Percentiles rank a stretch among this genome's conserved stretches.
phyloP scores from a whole-genome alignment of 2,113 vertebrate species.

The Apodemus sylvaticus region DNA sequence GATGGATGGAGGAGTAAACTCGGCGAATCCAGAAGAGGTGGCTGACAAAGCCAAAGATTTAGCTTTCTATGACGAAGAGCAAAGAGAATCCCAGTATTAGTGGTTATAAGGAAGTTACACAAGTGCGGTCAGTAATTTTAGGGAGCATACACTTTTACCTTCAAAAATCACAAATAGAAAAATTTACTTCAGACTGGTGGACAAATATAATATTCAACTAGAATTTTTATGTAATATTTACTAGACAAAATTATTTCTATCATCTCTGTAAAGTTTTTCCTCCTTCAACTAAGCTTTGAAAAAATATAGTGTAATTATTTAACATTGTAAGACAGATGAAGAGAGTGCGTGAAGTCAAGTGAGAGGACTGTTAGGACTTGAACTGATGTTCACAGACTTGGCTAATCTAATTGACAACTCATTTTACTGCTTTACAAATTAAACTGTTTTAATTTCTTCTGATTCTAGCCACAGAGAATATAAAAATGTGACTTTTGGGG shows the following conservation, averaged over 20 bases:
- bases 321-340: background rate
- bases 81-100: conserved; percentile 14
- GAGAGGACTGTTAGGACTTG: background rate
- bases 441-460: conserved; percentile 3
- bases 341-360: background rate
- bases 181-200: conserved; percentile 9
- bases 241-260: background rate
- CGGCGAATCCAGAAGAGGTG: conserved; percentile 88
- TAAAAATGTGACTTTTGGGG: background rate
- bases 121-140: background rate
- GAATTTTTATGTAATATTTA: background rate
- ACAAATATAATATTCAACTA: conserved; percentile 28
- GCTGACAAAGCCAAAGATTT: conserved; percentile 90
- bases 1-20: conserved; percentile 95
- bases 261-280: conserved; percentile 27
- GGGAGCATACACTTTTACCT: background rate
- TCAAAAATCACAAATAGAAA: background rate
- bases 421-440: background rate
- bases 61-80: conserved; percentile 88
- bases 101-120: background rate
- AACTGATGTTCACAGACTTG: background rate
- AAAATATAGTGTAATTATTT: background rate
- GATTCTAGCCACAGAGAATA: background rate
- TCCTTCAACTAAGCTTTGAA: background rate
- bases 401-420: background rate